Evolutionary conservation across 1,140 invertebrate genomes (phyloP), one percentile per base, ranked within the genome.

Genomic region (Brachionus paranguensis): DNA sequence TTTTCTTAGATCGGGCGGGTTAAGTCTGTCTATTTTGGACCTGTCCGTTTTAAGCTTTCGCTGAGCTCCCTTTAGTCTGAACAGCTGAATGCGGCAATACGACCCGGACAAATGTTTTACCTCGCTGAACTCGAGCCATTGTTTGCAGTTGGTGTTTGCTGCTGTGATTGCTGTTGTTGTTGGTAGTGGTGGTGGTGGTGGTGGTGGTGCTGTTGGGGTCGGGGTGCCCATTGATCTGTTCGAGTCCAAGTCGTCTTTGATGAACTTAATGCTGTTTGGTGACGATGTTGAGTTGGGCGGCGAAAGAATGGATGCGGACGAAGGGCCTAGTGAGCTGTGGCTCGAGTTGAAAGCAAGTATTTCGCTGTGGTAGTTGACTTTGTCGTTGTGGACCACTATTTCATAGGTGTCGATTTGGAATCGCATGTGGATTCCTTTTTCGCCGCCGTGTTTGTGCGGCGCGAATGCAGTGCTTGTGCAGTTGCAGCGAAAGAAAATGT

Each of bases 381-480:
- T 20, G 47, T 33, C 43, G 14, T 53, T 76, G 10, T 50, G 20
- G 5, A n/a, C 2, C 24, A 29, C 24, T 90, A 95, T 94, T 76
- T 84, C 55, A 83, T 88, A 89, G 1, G 90, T 90, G 76, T 91
- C 90, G 20, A 98, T 94, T 89, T 97, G 95, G 85, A 98, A 93
- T 24, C 96, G 92, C 90, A 98, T 98, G 33, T 96, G 96, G 11
- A 98, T 96, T 6, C 96, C 96, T 89, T 98, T 98, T 89, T 98
- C 96, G 3, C 96, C 96, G 33, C 96, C 96, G 89, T 98, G 96
- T 88, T 98, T 98, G 88, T 97, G 97, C 0, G 95, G 95, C 1
- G 96, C 98, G 88, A 98, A 98, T 90, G 98, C 96, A 3, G 96
- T 98, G 85, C 95, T 97, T 84, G 98, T 98, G 88, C 95, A 97